phyloP scores from a whole-genome alignment of 2,797 vertebrate genomes.

The Lutjanus argentimaculatus region DNA sequence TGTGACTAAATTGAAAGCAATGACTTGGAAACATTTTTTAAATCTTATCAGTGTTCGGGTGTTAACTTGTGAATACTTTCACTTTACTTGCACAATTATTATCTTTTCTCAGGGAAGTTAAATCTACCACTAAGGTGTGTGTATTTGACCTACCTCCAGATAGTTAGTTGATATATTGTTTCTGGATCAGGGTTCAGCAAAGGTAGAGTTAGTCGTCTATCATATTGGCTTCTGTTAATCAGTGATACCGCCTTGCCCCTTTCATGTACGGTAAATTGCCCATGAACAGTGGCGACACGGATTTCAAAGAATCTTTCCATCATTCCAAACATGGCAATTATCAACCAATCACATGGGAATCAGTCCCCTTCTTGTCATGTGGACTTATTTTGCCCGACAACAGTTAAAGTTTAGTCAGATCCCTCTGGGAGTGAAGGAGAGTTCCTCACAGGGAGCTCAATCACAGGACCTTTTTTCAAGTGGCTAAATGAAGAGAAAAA shows the following conservation, averaged over 20 bases:
- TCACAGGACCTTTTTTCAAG: constrained; percentile 69
- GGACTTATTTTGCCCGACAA: constrained; percentile 64
- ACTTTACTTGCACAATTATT: constrained; percentile 37
- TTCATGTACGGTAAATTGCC: constrained; percentile 73
- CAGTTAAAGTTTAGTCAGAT: constrained; percentile 77
- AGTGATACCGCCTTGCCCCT: constrained; percentile 66
- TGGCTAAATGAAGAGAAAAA: constrained; percentile 65
- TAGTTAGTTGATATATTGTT: constrained; percentile 57
- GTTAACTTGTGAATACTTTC: constrained; percentile 45
- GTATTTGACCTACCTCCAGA: constrained; percentile 28
- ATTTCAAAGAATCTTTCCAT: constrained; percentile 78
- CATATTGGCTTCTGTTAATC: constrained; percentile 77
- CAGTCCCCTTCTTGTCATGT: constrained; percentile 71
- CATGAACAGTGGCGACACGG: constrained; percentile 61
- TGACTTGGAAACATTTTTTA: constrained; percentile 34
- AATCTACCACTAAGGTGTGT: constrained; percentile 9
- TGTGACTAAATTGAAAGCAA: constrained; percentile 59
- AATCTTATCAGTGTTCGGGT: constrained; percentile 41
- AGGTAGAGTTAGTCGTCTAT: constrained; percentile 56
- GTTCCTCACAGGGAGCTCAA: constrained; percentile 58
- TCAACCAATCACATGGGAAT: constrained; percentile 84
- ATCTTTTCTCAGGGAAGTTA: constrained; percentile 28
- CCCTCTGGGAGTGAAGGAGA: constrained; percentile 58
- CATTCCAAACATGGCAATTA: constrained; percentile 83
- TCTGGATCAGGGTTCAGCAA: constrained; percentile 61